Base-by-base conservation (phyloP, 2,888 invertebrate genomes). In the Diploptera punctata region DNA sequence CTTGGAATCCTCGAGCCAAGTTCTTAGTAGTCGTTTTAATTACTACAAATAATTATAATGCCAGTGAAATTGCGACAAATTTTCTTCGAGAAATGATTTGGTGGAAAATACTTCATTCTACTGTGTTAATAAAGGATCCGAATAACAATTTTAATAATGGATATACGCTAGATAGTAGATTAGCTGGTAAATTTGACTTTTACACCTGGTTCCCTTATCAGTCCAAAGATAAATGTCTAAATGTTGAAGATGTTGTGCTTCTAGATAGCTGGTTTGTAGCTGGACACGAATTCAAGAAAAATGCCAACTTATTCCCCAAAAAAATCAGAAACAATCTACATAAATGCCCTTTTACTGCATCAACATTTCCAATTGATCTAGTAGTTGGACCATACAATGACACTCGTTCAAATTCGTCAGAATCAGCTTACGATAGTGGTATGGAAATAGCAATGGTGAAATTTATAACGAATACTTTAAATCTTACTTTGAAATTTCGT, bases 201-300 rank as follows among this genome's bases (percentile, higher is more conserved):
- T n/a, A n/a, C 26, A 44, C 65, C n/a, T 65, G 65, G 65, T 47
- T 65, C 26, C 65, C 65, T 43, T 65, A 65, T 26, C 65, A 65
- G n/a, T 16, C 24, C n/a, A 44, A n/a, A 26, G n/a, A 29, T 10
- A 26, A 44, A 29, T 65, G 65, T 65, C 26, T n/a, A 2, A 18
- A 2, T 18, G 29, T 65, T 21, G 26, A 47, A 10, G 18, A 65
- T 0, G 44, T 29, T 1, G 26, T 26, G 3, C 16, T 44, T 13
- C 13, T 65, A 13, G 65, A 44, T n/a, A 47, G 2, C 1, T 65
- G 65, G 65, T 7, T 44, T 10, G 16, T 47, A 29, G 18, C 44
- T 21, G 44, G 16, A 10, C 5, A n/a, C 2, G 26, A 18, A n/a
- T 5, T 16, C 24, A 10, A 26, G 4, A 47, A 18, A 7, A 47